phyloP scores from a whole-genome alignment of 2,888 invertebrate species.

The Megalurothrips usitatus region DNA sequence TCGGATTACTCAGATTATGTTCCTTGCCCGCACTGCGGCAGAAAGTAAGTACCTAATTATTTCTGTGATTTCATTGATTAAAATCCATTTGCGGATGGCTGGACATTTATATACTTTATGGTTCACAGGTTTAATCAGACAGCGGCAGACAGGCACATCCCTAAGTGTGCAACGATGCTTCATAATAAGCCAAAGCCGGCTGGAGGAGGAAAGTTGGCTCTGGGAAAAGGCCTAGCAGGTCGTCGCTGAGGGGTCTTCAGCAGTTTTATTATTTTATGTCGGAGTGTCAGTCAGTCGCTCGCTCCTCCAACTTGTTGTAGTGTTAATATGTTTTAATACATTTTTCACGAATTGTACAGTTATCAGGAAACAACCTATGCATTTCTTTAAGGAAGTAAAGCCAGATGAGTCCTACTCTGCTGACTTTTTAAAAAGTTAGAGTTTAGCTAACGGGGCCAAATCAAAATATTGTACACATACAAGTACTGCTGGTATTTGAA shows the following conservation, averaged over 20 bases:
- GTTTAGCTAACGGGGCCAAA: too few species aligned
- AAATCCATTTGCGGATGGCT: background rate
- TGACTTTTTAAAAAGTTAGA: too few species aligned
- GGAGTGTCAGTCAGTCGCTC: too few species aligned
- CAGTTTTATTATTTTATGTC: background rate
- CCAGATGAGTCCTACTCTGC: too few species aligned
- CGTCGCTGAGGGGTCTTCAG: background rate
- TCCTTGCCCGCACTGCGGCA: slow-evolving; percentile 51
- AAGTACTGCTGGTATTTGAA: too few species aligned
- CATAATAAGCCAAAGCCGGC: slow-evolving; percentile 68
- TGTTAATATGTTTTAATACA: too few species aligned
- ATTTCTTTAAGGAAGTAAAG: too few species aligned
- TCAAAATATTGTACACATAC: too few species aligned
- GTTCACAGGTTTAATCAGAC: slow-evolving; percentile 68
- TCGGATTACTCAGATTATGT: slow-evolving; percentile 86
- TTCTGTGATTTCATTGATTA: background rate
- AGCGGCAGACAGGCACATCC: slow-evolving; percentile 87
- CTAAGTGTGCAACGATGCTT: slow-evolving; percentile 78
- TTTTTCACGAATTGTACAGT: too few species aligned
- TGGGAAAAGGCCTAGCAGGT: background rate
- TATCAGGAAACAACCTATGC: too few species aligned
- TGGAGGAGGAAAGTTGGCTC: slow-evolving; percentile 36
- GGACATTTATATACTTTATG: slow-evolving; percentile 62
- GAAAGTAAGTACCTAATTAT: slow-evolving; percentile 35
- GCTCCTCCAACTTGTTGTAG: too few species aligned